Evolutionary conservation across 2,797 vertebrate species (phyloP), one percentile per base, ranked within the genome.

Genomic region (Diplodus sargus): DNA sequence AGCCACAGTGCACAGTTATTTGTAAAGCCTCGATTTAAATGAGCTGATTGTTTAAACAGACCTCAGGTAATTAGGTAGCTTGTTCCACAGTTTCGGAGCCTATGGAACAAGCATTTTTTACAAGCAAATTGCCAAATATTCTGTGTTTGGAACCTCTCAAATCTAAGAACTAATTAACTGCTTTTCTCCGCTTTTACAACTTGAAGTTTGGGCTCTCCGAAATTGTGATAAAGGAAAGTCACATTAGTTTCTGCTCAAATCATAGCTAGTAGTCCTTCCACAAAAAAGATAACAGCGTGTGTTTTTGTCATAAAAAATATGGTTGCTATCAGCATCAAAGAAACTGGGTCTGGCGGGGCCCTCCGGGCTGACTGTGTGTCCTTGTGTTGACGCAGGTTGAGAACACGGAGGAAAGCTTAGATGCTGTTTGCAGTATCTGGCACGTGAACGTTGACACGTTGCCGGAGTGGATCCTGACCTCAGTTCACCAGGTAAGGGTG

Each of bases 401-500:
- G n/a, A 68, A 52, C 39, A 48, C 85, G 14, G 86, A 84, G 25
- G 91, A 93, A 61, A 49, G 75, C 17, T 48, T 83, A 47, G 72
- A 74, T n/a, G 72, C 82, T 47, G 74, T 69, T 53, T 95, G 95
- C 86, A 89, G 61, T 6, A 87, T 95, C 61, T 95, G 94, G 93
- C 94, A 95, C 22, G 64, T 95, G 47, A 86, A 94, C 39, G 74
- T 91, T 39, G 93, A 95, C 47, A 58, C 69, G 1, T 63, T 95
- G 81, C 94, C 95, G 51, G 93, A 92, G 17, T 95, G 94, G 94
- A 94, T 95, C 17, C 81, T 93, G 78, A 83, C 74, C 34, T 84
- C 89, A 5, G 85, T 95, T 65, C 84, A 90, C 73, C 92, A 94
- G 93, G 94, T 95, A 63, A 70, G 68, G 54, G 12, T 52, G 34